Evolutionary conservation across 2,888 invertebrate species (phyloP), one percentile per base, ranked within the genome.

Genomic region (Leptogaster cylindrica): DNA sequence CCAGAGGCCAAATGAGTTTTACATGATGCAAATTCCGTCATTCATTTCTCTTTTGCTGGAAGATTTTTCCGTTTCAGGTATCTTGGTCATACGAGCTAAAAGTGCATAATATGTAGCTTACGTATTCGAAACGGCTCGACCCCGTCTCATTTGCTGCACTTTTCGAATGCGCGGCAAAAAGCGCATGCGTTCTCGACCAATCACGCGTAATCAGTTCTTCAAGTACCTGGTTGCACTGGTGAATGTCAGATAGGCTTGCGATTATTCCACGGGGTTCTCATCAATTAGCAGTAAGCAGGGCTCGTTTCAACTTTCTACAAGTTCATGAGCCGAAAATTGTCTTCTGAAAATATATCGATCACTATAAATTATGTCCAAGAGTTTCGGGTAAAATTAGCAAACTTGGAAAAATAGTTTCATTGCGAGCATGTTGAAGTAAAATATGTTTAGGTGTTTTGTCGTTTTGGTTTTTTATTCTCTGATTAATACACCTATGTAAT

Each of bases 201-300:
- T 64, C 51, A 58, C 52, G 58, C 65, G 65, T 68, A 65, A 68
- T 68, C 68, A 68, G 58, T 68, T 68, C 51, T 44, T 58, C 14
- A 51, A 52, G 39, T 33, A 46, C 36, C 46, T 65, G 48, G 64
- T 65, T 65, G 65, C 64, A 36, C 51, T 41, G 39, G 68, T 46
- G 51, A 65, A 39, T 51, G 39, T 50, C 16, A 18, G 23, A 18
- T 20, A 18, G n/a, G 16, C 50, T 27, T 70, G 69, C 67, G 50
- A 51, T 67, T 67, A 69, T 68, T 50, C 70, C 70, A 68, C 69
- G 70, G 71, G 71, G 70, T 72, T 71, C 72, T 73, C 72, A 71
- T 72, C 72, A 72, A 71, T 73, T 72, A 73, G 69, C 72, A 72
- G 71, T 73, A 71, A 73, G 69, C 71, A 69, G 66, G 67, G 69